A percentile compares a stretch with the other conserved stretches of the same genome.
phyloP scores from a whole-genome alignment of 2,888 invertebrate genomes.

The Cosmia pyralina region DNA sequence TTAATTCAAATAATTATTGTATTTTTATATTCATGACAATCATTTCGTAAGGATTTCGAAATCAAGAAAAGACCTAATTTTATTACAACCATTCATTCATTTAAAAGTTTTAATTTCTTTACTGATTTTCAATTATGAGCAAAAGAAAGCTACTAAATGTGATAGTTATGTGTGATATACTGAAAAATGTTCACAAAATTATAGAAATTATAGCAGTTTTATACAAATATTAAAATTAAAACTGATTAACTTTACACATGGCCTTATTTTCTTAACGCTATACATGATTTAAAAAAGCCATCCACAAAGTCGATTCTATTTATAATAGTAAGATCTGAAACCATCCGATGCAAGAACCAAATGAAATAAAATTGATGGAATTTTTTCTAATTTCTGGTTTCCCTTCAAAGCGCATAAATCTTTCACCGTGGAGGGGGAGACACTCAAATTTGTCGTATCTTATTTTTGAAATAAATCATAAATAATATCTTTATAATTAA shows the following conservation, averaged over 20 bases:
- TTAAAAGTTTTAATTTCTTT: neutral
- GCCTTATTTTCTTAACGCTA: constrained; percentile 45
- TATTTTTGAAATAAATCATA: too few species aligned
- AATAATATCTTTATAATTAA: neutral
- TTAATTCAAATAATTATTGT: constrained; percentile 2
- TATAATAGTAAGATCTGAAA: constrained; percentile 57
- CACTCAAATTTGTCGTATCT: too few species aligned
- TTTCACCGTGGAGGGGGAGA: too few species aligned
- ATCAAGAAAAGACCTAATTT: constrained; percentile 7
- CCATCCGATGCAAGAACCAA: neutral
- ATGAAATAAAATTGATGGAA: constrained; percentile 17
- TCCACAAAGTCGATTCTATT: too few species aligned
- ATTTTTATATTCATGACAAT: constrained; percentile 34
- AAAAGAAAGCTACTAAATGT: constrained; percentile 42
- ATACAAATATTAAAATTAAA: constrained; percentile 30
- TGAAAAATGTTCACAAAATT: constrained; percentile 49
- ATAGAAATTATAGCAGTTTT: constrained; percentile 33
- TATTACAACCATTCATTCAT: neutral
- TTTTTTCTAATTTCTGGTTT: constrained; percentile 4
- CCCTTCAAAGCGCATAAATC: too few species aligned
- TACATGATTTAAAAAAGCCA: constrained; percentile 18
- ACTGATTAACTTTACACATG: constrained; percentile 28
- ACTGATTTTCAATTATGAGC: neutral
- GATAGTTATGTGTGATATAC: constrained; percentile 60
- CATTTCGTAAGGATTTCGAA: constrained; percentile 11